Percentiles rank a stretch among this genome's conserved stretches.
Conservation (phyloP, 64 coral and sea anemone genomes). For the Montipora capricornis region DNA sequence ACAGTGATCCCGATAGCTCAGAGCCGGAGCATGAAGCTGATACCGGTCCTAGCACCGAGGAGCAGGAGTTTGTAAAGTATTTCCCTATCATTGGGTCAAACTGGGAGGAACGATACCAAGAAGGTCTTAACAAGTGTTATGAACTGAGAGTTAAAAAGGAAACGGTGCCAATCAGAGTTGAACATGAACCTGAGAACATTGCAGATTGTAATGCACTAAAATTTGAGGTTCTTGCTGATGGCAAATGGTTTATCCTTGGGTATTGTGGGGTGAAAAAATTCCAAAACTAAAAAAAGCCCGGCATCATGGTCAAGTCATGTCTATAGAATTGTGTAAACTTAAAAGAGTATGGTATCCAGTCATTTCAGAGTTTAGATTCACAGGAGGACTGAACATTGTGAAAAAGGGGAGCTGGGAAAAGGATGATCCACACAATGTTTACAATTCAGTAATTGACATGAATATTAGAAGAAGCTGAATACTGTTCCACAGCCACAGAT, state of each 20-base stretch:
- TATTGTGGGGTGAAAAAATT: constrained; percentile 25
- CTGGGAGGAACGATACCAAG: too few species aligned
- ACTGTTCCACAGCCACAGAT: too few species aligned
- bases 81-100: neutral
- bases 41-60: neutral
- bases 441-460: too few species aligned
- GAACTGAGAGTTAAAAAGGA: constrained; percentile 2
- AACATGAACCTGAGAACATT: constrained; percentile 25
- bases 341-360: too few species aligned
- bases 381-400: too few species aligned
- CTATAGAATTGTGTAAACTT: neutral
- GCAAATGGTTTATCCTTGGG: constrained; percentile 5
- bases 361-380: too few species aligned
- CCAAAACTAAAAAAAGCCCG: constrained; percentile 36
- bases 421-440: too few species aligned
- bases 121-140: constrained; percentile 1
- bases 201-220: constrained; percentile 28
- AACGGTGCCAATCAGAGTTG: neutral
- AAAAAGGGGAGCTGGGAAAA: too few species aligned
- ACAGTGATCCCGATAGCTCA: neutral
- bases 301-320: neutral
- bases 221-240: neutral
- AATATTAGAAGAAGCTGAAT: too few species aligned
- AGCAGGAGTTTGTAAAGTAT: neutral
- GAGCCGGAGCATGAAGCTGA: neutral